Evolutionary conservation across 2,797 vertebrate genomes (phyloP).

Genomic region (Craterocephalus amniculus): DNA sequence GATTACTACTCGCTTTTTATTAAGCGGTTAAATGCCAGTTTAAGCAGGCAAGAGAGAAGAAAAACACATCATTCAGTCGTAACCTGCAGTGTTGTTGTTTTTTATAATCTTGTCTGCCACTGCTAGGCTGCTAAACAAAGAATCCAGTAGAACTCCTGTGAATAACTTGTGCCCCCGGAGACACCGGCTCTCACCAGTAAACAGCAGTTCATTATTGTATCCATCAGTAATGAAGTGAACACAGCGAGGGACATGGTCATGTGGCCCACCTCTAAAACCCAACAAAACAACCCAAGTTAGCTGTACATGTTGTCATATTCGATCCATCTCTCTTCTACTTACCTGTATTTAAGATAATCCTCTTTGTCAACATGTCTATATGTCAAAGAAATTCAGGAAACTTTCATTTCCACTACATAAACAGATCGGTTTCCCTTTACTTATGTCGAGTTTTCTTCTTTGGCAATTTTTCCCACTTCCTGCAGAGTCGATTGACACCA

Average conservation of each 20-base stretch:
- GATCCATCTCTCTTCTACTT: not conserved
- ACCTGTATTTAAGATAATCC: not conserved
- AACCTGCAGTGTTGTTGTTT: not conserved
- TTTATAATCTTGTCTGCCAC: slow-evolving; percentile 33
- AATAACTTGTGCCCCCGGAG: slow-evolving; percentile 26
- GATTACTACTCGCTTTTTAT: not conserved
- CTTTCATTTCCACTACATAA: not conserved
- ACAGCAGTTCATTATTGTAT: slow-evolving; percentile 65
- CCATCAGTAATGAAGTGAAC: slow-evolving; percentile 55
- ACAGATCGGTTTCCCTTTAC: not conserved
- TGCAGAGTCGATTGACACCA: slow-evolving; percentile 84
- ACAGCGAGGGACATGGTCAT: slow-evolving; percentile 42
- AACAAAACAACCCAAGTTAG: slow-evolving; percentile 7
- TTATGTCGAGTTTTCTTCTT: slow-evolving; percentile 5
- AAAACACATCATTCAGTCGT: no score
- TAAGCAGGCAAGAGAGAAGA: not conserved
- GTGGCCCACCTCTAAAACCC: slow-evolving; percentile 26
- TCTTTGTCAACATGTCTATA: slow-evolving; percentile 33
- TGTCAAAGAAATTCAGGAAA: slow-evolving; percentile 4
- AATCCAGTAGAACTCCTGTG: slow-evolving; percentile 47
- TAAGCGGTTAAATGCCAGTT: no score
- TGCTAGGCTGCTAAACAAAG: slow-evolving; percentile 45
- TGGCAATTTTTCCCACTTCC: slow-evolving; percentile 4
- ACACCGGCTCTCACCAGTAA: slow-evolving; percentile 56
- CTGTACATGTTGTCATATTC: not conserved